Percentiles rank a stretch among this genome's conserved stretches.
These are phyloP conservation scores for Ianthella basta DNA, from an alignment of 37 sponge, comb jelly and placozoan genomes.

Conservation along the genomic window DNA sequence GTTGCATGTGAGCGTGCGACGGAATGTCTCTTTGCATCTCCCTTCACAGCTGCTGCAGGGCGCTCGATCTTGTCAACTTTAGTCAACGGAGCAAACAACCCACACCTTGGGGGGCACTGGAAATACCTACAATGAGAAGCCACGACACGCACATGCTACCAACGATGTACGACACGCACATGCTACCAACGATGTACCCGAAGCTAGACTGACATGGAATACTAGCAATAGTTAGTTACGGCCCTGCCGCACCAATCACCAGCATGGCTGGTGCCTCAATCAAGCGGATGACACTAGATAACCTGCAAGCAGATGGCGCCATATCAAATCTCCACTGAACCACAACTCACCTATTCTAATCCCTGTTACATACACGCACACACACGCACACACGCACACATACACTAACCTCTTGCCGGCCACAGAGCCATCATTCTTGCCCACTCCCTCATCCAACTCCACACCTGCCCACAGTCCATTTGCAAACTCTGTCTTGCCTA, in stretches of 20 bases:
- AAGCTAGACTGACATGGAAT: too few species aligned
- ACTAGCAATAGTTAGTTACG: too few species aligned
- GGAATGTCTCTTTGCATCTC: neutral
- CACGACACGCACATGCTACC: neutral
- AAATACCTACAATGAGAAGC: slow-evolving; percentile 72
- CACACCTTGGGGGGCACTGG: slow-evolving; percentile 80
- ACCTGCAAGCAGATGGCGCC: neutral
- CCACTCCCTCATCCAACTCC: slow-evolving; percentile 75
- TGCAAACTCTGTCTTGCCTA: slow-evolving; percentile 90
- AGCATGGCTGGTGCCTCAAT: too few species aligned
- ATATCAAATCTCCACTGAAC: neutral
- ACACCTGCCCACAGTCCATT: slow-evolving; percentile 94
- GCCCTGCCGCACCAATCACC: too few species aligned
- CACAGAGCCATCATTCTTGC: slow-evolving; percentile 93
- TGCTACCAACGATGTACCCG: too few species aligned
- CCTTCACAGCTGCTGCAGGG: neutral
- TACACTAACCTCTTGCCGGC: slow-evolving; percentile 73
- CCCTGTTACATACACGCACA: slow-evolving; percentile 8
- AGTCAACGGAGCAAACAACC: slow-evolving; percentile 85
- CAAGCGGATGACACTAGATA: neutral
- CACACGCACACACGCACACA: neutral
- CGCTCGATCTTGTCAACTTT: slow-evolving; percentile 65
- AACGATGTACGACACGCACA: neutral
- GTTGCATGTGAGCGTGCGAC: slow-evolving; percentile 13
- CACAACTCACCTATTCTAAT: too few species aligned